A percentile compares a stretch with the other conserved stretches of the same genome.
Conservation (phyloP, 2,797 vertebrate genomes). For the Delichon dasypus region DNA sequence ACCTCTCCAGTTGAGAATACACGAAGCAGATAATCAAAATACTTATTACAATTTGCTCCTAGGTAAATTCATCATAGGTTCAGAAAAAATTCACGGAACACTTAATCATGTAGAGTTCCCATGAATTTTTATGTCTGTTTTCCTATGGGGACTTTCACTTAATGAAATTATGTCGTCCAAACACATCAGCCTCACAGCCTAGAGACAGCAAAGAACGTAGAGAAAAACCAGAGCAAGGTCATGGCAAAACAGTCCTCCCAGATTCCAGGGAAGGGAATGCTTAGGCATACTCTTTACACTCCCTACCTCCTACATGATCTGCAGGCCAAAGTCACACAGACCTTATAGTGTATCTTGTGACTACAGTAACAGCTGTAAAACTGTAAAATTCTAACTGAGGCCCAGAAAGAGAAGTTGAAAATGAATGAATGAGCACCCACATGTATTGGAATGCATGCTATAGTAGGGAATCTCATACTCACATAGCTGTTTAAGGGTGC, state of each 20-base stretch:
- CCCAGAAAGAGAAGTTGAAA: not conserved
- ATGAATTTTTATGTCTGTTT: not conserved
- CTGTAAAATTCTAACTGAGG: not conserved
- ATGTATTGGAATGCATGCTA: accelerated
- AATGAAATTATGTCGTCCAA: conserved; percentile 36
- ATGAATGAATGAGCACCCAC: not conserved
- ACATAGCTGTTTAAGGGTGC: not conserved
- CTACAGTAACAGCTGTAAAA: not conserved
- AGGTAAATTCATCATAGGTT: conserved; percentile 2
- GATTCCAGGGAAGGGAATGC: not conserved
- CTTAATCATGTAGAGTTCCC: not conserved
- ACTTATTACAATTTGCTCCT: not conserved
- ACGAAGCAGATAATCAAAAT: conserved; percentile 17
- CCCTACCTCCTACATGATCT: not conserved
- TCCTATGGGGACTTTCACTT: conserved; percentile 10
- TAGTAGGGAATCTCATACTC: not conserved
- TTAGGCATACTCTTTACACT: not conserved
- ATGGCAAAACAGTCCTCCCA: not conserved
- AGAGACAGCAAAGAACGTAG: not conserved
- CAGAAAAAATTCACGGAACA: not conserved
- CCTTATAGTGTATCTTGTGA: not conserved
- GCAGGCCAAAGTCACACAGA: not conserved
- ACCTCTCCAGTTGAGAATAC: not conserved
- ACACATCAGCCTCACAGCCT: not conserved
- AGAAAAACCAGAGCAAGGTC: conserved; percentile 29